These are phyloP conservation scores for Amorpha juglandis DNA, from an alignment of 2,888 invertebrate species.

Conservation along the genomic window DNA sequence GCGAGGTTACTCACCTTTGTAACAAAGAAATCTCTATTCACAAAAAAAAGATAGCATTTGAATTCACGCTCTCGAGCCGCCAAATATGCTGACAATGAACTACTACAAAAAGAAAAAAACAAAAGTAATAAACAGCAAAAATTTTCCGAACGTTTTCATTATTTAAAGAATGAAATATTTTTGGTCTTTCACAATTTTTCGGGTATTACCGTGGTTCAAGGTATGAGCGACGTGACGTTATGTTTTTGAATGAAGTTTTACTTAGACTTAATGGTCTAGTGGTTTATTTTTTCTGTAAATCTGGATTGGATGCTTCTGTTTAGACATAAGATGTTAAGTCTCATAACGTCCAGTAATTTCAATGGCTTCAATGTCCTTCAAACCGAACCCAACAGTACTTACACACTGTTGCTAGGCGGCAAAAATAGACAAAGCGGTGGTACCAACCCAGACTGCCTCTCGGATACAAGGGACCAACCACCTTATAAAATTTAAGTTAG, in stretches of 20 bases:
- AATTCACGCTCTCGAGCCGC: background rate
- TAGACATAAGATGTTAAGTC: too few relatives aligned
- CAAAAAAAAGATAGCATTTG: background rate
- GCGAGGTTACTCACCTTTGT: background rate
- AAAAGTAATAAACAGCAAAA: conserved; percentile 15
- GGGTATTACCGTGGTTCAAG: conserved; percentile 12
- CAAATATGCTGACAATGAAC: background rate
- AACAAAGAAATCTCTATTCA: background rate
- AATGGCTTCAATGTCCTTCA: too few relatives aligned
- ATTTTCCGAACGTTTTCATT: conserved; percentile 22
- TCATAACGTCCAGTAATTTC: too few relatives aligned
- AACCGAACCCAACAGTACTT: too few relatives aligned
- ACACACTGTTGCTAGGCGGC: too few relatives aligned
- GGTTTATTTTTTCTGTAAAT: background rate
- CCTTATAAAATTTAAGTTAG: too few relatives aligned
- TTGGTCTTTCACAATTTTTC: conserved; percentile 21
- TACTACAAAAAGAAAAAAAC: conserved; percentile 13
- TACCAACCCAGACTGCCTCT: too few relatives aligned
- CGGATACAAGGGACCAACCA: too few relatives aligned
- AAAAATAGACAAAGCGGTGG: too few relatives aligned
- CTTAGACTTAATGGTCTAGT: background rate
- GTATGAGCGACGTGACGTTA: background rate
- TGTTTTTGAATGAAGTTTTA: background rate
- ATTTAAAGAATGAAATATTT: conserved; percentile 18
- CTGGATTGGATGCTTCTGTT: too few relatives aligned